A percentile compares a stretch with the other conserved stretches of the same genome.
Conservation (phyloP, 2,113 vertebrate genomes). For the Paratilapia polleni region DNA sequence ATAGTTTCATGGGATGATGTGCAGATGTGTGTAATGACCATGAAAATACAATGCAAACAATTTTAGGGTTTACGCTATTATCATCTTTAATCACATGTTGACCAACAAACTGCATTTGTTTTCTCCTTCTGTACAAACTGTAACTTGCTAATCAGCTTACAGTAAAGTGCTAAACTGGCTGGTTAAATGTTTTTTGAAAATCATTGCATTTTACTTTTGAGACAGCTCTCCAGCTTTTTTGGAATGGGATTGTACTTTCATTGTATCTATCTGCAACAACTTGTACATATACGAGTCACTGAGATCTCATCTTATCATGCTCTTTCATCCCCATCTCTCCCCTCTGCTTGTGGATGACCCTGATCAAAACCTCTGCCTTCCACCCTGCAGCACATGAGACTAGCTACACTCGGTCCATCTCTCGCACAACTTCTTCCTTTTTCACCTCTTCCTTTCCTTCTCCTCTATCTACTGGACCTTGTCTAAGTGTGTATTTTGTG, state of each 20-base stretch:
- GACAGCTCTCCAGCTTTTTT: background rate
- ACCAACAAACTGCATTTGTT: background rate
- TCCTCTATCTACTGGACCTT: conserved; percentile 57
- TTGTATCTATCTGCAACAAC: conserved; percentile 8
- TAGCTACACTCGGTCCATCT: conserved; percentile 1
- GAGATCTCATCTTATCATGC: conserved; percentile 19
- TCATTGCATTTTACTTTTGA: background rate
- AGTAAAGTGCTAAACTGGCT: background rate
- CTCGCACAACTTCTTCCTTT: conserved; percentile 12
- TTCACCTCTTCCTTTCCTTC: conserved; percentile 6
- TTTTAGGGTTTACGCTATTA: background rate
- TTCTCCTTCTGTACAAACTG: background rate
- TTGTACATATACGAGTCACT: background rate
- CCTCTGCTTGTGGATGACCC: conserved; percentile 17
- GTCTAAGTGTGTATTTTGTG: conserved; percentile 60
- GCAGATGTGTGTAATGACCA: background rate
- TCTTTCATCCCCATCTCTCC: conserved; percentile 12
- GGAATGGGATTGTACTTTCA: background rate
- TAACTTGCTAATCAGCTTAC: background rate
- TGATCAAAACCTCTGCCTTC: conserved; percentile 33
- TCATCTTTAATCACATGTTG: background rate
- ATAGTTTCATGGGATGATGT: background rate
- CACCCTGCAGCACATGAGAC: conserved; percentile 21
- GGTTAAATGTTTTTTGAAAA: background rate
- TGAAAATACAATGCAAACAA: background rate